Conservation (phyloP, 2,888 invertebrate species). For the Microplitis deprimator region DNA sequence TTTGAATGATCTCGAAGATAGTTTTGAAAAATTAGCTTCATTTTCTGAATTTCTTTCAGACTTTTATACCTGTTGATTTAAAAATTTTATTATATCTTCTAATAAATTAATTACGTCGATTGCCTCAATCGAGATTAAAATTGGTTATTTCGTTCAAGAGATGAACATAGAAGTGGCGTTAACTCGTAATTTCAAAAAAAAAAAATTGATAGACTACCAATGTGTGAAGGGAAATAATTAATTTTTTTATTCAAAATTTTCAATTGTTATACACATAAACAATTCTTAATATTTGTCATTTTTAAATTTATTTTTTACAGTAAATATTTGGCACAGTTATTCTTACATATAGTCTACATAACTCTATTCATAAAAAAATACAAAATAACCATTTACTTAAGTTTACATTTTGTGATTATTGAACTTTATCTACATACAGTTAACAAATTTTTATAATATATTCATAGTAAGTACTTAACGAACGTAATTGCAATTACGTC, state of each 20-base stretch:
- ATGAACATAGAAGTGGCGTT: background rate
- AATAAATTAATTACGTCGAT: background rate
- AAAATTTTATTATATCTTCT: background rate
- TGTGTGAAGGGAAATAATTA: background rate
- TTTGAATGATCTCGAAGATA: too few relatives aligned
- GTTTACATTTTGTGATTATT: background rate
- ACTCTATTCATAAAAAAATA: background rate
- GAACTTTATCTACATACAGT: background rate
- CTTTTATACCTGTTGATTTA: background rate
- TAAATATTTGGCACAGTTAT: background rate
- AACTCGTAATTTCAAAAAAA: background rate
- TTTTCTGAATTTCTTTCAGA: too few relatives aligned
- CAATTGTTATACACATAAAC: background rate
- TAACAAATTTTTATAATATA: background rate
- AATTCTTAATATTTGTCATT: background rate
- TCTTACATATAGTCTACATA: background rate
- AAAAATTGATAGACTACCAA: background rate
- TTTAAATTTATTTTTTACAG: background rate
- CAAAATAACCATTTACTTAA: background rate
- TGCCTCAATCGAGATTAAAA: background rate
- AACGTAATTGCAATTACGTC: background rate
- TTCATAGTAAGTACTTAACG: background rate
- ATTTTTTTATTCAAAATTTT: background rate
- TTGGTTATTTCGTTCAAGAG: background rate
- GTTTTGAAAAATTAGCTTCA: too few relatives aligned